Percentiles rank a stretch among this genome's conserved stretches.
Evolutionary conservation across 2,113 vertebrate genomes (phyloP).

Genomic region (Myrmecophaga tridactyla): DNA sequence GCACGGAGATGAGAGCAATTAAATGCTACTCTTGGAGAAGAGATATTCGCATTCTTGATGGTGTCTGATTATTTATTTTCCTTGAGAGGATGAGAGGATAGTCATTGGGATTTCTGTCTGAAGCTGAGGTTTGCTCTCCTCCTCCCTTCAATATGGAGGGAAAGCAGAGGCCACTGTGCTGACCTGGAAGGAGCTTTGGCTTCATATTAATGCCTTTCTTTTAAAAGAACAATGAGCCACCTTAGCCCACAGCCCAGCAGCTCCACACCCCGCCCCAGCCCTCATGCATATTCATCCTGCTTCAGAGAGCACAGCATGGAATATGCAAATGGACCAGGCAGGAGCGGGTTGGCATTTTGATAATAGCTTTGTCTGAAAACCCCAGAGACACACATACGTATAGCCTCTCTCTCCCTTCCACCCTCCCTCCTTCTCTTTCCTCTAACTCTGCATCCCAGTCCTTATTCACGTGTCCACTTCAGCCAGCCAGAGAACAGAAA

Average conservation of each 20-base stretch:
- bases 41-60: not conserved
- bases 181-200: not conserved
- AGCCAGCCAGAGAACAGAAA: not conserved
- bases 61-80: constrained; percentile 50
- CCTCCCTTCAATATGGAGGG: not conserved
- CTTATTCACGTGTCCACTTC: not conserved
- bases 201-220: constrained; percentile 21
- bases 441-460: not conserved
- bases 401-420: not conserved
- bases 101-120: not conserved
- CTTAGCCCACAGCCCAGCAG: constrained; percentile 48
- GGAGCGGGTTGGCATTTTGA: constrained; percentile 75
- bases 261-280: not conserved
- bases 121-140: not conserved
- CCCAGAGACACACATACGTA: constrained; percentile 52
- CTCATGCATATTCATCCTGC: constrained; percentile 79
- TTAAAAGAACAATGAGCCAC: constrained; percentile 62
- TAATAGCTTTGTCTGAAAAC: constrained; percentile 75
- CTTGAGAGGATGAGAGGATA: not conserved
- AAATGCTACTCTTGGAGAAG: constrained; percentile 33
- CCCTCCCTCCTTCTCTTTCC: not conserved
- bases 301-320: constrained; percentile 73
- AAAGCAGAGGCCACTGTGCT: not conserved
- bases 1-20: constrained; percentile 27
- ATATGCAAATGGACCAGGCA: constrained; percentile 76